These are phyloP conservation scores for Sycobia sp. DNA, from an alignment of 1,140 invertebrate species.

Conservation along the genomic window DNA sequence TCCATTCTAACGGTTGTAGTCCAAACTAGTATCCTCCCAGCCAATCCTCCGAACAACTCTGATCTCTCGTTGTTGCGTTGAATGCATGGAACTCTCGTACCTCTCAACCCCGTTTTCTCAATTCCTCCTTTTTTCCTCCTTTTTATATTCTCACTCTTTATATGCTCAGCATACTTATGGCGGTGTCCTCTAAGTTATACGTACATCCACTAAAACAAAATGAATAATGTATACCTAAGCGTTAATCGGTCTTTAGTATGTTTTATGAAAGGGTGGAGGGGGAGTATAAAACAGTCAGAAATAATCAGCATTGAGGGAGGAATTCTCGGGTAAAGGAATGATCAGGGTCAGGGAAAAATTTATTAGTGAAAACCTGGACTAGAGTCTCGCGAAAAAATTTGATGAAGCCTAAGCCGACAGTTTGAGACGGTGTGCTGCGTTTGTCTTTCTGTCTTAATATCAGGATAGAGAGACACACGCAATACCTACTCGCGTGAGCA, in stretches of 20 bases:
- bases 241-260: background rate
- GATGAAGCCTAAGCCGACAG: conserved; percentile 5
- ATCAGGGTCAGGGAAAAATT: too few relatives aligned
- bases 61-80: conserved; percentile 61
- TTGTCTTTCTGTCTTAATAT: too few relatives aligned
- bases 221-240: background rate
- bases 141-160: background rate
- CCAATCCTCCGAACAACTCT: conserved; percentile 53
- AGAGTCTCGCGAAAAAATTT: conserved; percentile 40
- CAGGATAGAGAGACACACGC: too few relatives aligned
- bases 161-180: background rate
- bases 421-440: background rate
- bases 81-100: conserved; percentile 64
- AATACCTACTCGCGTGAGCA: too few relatives aligned
- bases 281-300: background rate
- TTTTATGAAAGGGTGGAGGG: conserved; percentile 14
- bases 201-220: background rate
- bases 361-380: conserved; percentile 27
- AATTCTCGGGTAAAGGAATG: too few relatives aligned
- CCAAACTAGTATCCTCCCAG: conserved; percentile 57
- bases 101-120: conserved; percentile 53
- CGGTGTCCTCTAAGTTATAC: background rate
- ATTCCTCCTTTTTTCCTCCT: conserved; percentile 25
- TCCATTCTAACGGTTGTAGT: conserved; percentile 53
- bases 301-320: background rate